Evolutionary conservation across 2,113 vertebrate genomes (phyloP).

Genomic region (Varanus komodoensis): DNA sequence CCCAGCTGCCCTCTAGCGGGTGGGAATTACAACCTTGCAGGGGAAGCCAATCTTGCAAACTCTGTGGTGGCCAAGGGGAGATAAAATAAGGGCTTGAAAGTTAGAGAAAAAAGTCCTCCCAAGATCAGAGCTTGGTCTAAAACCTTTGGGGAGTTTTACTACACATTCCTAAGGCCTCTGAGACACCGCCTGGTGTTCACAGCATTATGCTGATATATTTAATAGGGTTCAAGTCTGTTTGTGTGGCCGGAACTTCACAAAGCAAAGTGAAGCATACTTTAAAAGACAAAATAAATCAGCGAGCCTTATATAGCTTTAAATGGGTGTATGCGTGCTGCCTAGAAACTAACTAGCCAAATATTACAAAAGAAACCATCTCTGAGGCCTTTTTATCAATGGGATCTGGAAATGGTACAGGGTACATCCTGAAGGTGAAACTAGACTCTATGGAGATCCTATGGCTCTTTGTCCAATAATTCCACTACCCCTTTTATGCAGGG

Average conservation of each 20-base stretch:
- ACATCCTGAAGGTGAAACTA: neutral
- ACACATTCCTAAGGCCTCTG: too few species aligned
- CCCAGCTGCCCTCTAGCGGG: too few species aligned
- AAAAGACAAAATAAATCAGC: neutral
- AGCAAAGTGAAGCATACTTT: neutral
- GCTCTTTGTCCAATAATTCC: neutral
- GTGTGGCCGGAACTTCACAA: neutral
- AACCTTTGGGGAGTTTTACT: too few species aligned
- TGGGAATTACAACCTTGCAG: too few species aligned
- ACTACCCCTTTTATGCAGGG: neutral
- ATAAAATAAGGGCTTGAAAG: too few species aligned
- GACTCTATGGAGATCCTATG: neutral
- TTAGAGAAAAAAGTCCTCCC: too few species aligned
- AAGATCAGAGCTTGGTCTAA: too few species aligned
- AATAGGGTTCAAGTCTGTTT: neutral
- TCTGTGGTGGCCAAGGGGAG: too few species aligned
- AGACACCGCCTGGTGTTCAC: too few species aligned
- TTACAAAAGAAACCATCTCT: slow-evolving; percentile 12
- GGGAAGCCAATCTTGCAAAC: too few species aligned
- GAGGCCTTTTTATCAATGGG: neutral
- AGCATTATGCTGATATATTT: neutral
- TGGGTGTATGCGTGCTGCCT: neutral
- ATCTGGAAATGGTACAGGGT: neutral
- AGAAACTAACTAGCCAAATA: neutral
- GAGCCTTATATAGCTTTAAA: neutral